These are phyloP conservation scores for Equus przewalskii DNA, from an alignment of 2,113 vertebrate genomes.

Conservation along the genomic window DNA sequence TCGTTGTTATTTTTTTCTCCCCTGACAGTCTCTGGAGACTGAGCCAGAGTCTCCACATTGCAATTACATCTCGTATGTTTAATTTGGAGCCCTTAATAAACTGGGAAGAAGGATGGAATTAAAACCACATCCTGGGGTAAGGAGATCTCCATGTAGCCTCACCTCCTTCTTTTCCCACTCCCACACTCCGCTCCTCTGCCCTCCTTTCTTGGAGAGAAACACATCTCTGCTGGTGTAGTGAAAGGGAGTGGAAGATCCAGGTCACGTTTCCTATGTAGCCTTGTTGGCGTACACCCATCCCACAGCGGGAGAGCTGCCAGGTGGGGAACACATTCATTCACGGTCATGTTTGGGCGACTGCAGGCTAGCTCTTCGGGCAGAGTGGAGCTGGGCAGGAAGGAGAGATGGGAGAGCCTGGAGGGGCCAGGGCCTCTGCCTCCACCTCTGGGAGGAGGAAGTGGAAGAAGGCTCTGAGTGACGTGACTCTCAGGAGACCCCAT, in stretches of 20 bases:
- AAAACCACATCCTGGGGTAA: slow-evolving; percentile 61
- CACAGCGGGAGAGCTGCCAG: background rate
- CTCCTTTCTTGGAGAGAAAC: slow-evolving; percentile 11
- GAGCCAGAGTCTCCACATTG: background rate
- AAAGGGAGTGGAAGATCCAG: background rate
- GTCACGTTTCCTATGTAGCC: background rate
- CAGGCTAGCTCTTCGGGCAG: background rate
- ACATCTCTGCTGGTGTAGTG: background rate
- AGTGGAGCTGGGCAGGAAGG: background rate
- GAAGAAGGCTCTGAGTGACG: fast-evolving
- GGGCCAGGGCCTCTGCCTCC: fast-evolving
- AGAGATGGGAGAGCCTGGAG: background rate
- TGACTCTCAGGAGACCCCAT: background rate
- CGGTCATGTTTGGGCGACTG: fast-evolving
- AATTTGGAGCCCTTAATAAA: slow-evolving; percentile 38
- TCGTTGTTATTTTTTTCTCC: background rate
- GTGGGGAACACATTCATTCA: background rate
- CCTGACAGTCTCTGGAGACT: background rate
- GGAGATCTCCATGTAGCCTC: background rate
- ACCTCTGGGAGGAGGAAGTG: background rate
- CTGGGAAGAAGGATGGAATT: background rate
- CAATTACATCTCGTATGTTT: slow-evolving; percentile 25
- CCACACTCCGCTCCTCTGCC: background rate
- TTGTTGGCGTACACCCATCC: background rate
- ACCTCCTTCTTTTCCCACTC: background rate